Evolutionary conservation across 2,113 vertebrate genomes (phyloP).

Genomic region (Lampris incognitus): DNA sequence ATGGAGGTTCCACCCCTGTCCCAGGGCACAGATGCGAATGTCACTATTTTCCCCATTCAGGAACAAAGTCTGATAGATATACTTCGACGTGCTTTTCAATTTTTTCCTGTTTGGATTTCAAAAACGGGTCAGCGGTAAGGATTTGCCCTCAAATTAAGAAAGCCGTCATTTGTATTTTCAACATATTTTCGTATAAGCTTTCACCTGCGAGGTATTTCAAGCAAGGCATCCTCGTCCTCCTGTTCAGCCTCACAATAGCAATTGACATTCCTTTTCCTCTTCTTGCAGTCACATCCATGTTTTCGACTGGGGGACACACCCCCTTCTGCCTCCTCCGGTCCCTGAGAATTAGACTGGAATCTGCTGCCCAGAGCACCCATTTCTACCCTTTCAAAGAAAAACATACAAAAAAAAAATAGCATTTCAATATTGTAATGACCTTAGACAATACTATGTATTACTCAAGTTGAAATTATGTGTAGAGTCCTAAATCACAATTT

Average conservation of each 20-base stretch:
- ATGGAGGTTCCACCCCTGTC: slow-evolving; percentile 96
- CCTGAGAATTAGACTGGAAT: slow-evolving; percentile 72
- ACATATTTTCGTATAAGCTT: not conserved
- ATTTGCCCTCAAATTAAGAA: no score
- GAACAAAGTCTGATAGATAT: slow-evolving; percentile 98
- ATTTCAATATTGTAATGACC: not conserved
- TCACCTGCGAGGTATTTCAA: slow-evolving; percentile 85
- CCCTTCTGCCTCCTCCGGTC: slow-evolving; percentile 66
- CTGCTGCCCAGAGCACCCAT: slow-evolving; percentile 83
- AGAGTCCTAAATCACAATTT: no score
- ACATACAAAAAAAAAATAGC: not conserved
- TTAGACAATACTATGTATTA: no score
- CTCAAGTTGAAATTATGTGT: no score
- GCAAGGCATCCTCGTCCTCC: slow-evolving; percentile 82
- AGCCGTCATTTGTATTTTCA: no score
- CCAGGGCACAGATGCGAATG: slow-evolving; percentile 93
- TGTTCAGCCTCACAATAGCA: slow-evolving; percentile 85
- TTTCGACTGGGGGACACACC: slow-evolving; percentile 57
- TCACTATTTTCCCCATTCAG: slow-evolving; percentile 97
- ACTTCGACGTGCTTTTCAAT: slow-evolving; percentile 94
- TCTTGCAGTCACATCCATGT: slow-evolving; percentile 82
- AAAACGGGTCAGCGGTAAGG: slow-evolving; percentile 5
- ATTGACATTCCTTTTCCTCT: slow-evolving; percentile 81
- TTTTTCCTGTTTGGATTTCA: slow-evolving; percentile 87
- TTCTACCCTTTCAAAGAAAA: slow-evolving; percentile 33